A percentile compares a stretch with the other conserved stretches of the same genome.
Evolutionary conservation across 2,888 invertebrate species (phyloP).

Genomic region (Epsilonema sp.): DNA sequence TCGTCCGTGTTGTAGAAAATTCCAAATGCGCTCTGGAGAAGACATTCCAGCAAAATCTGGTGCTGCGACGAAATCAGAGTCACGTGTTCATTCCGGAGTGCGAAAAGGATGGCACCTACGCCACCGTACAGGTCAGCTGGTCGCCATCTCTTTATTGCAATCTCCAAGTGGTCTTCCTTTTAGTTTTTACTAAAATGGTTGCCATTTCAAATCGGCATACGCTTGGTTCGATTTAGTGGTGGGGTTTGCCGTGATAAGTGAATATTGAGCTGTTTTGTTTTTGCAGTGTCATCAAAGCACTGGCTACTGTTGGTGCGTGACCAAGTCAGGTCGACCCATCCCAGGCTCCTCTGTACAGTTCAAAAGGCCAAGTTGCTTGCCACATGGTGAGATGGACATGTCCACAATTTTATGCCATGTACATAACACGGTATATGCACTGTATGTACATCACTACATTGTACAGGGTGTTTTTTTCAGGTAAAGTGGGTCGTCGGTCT

Average conservation of each 20-base stretch:
- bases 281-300: conserved; percentile 41
- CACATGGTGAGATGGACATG: too few relatives aligned
- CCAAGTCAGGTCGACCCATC: conserved; percentile 66
- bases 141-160: too few relatives aligned
- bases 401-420: too few relatives aligned
- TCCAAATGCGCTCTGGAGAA: conserved; percentile 8
- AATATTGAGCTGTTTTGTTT: too few relatives aligned
- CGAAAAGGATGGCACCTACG: conserved; percentile 59
- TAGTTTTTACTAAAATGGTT: too few relatives aligned
- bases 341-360: conserved; percentile 62
- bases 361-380: conserved; percentile 48
- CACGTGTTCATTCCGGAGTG: conserved; percentile 49
- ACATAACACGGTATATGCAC: too few relatives aligned
- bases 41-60: conserved; percentile 7
- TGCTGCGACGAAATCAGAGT: conserved; percentile 4
- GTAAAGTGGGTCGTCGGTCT: conserved; percentile 8
- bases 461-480: conserved; percentile 3
- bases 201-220: too few relatives aligned
- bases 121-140: conserved; percentile 59
- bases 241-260: too few relatives aligned
- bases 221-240: too few relatives aligned
- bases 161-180: too few relatives aligned
- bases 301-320: conserved; percentile 76
- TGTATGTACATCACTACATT: too few relatives aligned
- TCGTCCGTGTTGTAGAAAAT: background rate